Percentiles rank a stretch among this genome's conserved stretches.
Evolutionary conservation across 2,113 vertebrate species (phyloP).

Genomic region (Pterocles burchelli): DNA sequence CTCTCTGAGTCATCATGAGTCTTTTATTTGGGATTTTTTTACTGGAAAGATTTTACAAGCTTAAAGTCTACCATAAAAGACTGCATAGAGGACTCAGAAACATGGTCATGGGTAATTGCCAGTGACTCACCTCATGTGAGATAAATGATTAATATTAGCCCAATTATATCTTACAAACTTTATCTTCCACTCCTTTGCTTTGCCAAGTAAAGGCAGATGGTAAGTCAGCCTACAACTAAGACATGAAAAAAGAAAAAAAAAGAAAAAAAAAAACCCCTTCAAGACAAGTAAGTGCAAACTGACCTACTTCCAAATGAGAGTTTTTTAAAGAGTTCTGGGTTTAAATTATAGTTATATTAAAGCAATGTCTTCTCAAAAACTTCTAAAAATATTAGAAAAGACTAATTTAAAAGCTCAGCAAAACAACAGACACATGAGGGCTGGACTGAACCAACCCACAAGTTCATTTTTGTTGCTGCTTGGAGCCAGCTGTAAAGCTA

Average conservation of each 20-base stretch:
- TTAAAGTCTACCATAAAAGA: not conserved
- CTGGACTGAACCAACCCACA: not conserved
- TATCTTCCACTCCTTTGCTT: slow-evolving; percentile 55
- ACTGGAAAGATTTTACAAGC: not conserved
- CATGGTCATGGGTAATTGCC: not conserved
- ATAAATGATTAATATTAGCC: slow-evolving; percentile 70
- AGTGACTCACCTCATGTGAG: slow-evolving; percentile 24
- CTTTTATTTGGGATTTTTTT: not conserved
- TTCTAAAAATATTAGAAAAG: slow-evolving; percentile 69
- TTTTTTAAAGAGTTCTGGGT: slow-evolving; percentile 64
- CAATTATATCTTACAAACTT: slow-evolving; percentile 57
- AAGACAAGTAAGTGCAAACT: slow-evolving; percentile 70
- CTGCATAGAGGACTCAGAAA: not conserved
- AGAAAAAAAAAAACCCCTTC: slow-evolving; percentile 22
- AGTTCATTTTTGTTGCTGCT: not conserved
- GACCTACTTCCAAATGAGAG: slow-evolving; percentile 65
- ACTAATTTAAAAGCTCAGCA: slow-evolving; percentile 66
- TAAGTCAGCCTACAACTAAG: slow-evolving; percentile 70
- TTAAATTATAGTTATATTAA: slow-evolving; percentile 70
- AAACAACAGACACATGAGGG: not conserved
- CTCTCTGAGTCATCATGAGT: not conserved
- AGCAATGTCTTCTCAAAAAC: slow-evolving; percentile 63
- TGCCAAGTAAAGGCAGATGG: slow-evolving; percentile 79
- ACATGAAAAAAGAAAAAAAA: not conserved
- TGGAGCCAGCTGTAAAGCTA: not conserved